Evolutionary conservation across 1,140 invertebrate species (phyloP).

Genomic region (Bombus confusus): DNA sequence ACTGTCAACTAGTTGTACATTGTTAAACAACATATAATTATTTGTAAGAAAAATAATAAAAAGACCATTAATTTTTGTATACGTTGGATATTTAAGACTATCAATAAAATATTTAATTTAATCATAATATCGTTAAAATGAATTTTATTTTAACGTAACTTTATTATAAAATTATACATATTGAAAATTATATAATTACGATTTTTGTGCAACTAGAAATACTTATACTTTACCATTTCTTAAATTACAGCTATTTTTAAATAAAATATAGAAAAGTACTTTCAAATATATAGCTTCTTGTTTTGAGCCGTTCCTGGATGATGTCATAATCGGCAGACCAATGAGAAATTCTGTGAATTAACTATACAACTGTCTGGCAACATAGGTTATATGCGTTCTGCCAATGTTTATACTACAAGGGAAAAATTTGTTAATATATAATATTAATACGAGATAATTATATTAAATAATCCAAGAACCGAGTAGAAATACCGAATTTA

Average conservation of each 20-base stretch:
- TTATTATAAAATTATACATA: neutral
- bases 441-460: slow-evolving; percentile 11
- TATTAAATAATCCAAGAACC: neutral
- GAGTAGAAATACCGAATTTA: neutral
- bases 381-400: neutral
- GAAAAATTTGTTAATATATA: neutral
- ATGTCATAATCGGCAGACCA: slow-evolving; percentile 65
- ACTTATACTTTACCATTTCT: neutral
- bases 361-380: slow-evolving; percentile 59
- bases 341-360: slow-evolving; percentile 60
- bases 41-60: neutral
- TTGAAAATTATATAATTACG: neutral
- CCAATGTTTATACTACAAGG: neutral
- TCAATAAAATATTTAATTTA: neutral
- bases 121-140: neutral
- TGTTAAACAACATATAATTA: neutral
- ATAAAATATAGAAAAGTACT: neutral
- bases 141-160: neutral
- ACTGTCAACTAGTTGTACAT: neutral
- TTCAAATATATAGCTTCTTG: slow-evolving; percentile 4
- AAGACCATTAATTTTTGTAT: neutral
- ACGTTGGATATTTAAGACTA: neutral
- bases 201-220: neutral
- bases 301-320: slow-evolving; percentile 62
- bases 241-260: neutral